These are phyloP conservation scores for Spialia ferax DNA, from an alignment of 2,888 invertebrate species.

Conservation along the genomic window DNA sequence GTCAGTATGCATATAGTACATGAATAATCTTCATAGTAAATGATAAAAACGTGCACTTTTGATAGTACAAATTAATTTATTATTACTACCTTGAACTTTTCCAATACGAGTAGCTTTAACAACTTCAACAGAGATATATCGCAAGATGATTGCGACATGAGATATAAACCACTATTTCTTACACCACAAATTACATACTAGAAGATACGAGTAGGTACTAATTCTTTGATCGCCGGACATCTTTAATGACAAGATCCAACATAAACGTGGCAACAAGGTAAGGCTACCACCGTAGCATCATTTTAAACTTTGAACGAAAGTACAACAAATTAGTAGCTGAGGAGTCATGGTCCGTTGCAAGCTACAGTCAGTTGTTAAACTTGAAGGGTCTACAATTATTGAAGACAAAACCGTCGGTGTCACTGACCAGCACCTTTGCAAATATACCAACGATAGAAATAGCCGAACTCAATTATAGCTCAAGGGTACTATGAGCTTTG, in stretches of 20 bases:
- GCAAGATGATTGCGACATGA: no score
- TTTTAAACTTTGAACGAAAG: conserved; percentile 22
- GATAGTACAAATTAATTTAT: no score
- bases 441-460: conserved; percentile 48
- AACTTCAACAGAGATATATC: no score
- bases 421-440: conserved; percentile 61
- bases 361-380: conserved; percentile 51
- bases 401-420: conserved; percentile 57
- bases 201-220: no score
- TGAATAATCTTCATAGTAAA: no score
- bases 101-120: no score
- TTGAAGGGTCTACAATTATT: conserved; percentile 53
- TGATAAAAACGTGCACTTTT: no score
- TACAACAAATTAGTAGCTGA: conserved; percentile 15
- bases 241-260: not conserved
- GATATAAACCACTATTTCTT: no score
- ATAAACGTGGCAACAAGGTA: not conserved
- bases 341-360: conserved; percentile 37
- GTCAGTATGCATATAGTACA: no score
- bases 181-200: not conserved
- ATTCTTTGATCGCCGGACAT: no score
- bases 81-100: no score
- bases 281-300: conserved; percentile 13
- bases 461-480: conserved; percentile 43
- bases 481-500: conserved; percentile 49